Evolutionary conservation across 2,888 invertebrate genomes (phyloP).

Genomic region (Lamellibrachia satsuma): DNA sequence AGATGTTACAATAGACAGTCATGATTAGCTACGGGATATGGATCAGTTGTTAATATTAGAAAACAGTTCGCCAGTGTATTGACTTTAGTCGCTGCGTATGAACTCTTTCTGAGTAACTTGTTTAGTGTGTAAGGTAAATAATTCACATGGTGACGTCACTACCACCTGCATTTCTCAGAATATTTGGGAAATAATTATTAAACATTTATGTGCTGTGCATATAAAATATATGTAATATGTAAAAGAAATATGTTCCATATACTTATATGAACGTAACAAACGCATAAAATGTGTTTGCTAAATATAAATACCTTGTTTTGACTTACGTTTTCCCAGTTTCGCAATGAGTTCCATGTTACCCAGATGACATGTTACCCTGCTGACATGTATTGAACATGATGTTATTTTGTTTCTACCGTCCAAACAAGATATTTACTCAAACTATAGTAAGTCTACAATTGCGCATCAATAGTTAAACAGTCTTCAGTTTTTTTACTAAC

Average conservation of each 20-base stretch:
- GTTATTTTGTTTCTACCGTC: too few species aligned
- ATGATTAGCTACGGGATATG: background rate
- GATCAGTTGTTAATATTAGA: background rate
- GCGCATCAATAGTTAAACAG: too few species aligned
- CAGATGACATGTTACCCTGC: too few species aligned
- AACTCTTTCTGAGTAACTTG: background rate
- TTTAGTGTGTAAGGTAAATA: background rate
- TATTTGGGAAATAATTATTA: background rate
- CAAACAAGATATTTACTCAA: too few species aligned
- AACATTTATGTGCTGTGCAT: background rate
- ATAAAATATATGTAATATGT: background rate
- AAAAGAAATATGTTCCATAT: background rate
- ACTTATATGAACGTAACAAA: background rate
- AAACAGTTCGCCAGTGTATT: background rate
- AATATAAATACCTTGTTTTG: too few species aligned
- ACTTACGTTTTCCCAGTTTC: too few species aligned
- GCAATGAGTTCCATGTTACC: too few species aligned
- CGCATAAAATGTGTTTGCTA: background rate
- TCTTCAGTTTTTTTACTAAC: too few species aligned
- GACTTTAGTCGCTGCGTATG: background rate
- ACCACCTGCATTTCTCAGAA: background rate
- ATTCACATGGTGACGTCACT: background rate
- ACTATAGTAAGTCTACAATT: too few species aligned
- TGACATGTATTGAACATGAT: too few species aligned
- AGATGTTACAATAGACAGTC: background rate